Conservation (phyloP, 2,888 invertebrate species). For the Fragum fragum region DNA sequence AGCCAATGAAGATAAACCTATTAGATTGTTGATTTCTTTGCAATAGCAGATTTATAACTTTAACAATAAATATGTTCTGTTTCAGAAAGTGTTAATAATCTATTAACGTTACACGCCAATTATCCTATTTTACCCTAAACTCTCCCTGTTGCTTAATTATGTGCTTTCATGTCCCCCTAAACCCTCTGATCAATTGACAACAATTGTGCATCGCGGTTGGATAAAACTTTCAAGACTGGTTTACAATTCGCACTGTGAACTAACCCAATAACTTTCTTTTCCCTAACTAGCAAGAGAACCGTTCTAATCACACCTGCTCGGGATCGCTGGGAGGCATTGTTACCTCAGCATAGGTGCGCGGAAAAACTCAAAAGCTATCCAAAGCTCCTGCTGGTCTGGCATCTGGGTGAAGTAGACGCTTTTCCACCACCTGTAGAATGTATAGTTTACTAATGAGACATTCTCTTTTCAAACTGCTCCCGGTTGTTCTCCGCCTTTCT, state of each 20-base stretch:
- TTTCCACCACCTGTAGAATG: constrained; percentile 26
- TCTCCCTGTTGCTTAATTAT: constrained; percentile 19
- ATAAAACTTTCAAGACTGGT: constrained; percentile 23
- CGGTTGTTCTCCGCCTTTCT: not conserved
- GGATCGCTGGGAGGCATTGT: constrained; percentile 27
- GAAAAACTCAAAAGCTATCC: constrained; percentile 30
- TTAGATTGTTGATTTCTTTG: no score
- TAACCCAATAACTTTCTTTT: constrained; percentile 25
- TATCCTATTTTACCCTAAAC: constrained; percentile 26
- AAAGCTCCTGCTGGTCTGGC: constrained; percentile 28
- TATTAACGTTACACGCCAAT: constrained; percentile 32
- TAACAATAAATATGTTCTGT: not conserved
- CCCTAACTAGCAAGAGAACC: constrained; percentile 20
- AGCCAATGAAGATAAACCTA: no score
- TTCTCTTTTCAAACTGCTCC: not conserved
- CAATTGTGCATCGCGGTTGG: constrained; percentile 34
- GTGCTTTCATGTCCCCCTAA: constrained; percentile 17
- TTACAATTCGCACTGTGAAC: constrained; percentile 28
- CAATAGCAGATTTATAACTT: no score
- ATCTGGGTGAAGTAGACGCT: constrained; percentile 25
- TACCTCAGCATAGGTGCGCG: constrained; percentile 19
- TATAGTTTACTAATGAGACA: constrained; percentile 33
- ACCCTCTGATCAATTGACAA: constrained; percentile 27
- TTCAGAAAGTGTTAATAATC: constrained; percentile 7
- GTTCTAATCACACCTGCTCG: constrained; percentile 28